Base-by-base conservation (phyloP, 1,140 invertebrate species). In the Drosophila virilis region DNA sequence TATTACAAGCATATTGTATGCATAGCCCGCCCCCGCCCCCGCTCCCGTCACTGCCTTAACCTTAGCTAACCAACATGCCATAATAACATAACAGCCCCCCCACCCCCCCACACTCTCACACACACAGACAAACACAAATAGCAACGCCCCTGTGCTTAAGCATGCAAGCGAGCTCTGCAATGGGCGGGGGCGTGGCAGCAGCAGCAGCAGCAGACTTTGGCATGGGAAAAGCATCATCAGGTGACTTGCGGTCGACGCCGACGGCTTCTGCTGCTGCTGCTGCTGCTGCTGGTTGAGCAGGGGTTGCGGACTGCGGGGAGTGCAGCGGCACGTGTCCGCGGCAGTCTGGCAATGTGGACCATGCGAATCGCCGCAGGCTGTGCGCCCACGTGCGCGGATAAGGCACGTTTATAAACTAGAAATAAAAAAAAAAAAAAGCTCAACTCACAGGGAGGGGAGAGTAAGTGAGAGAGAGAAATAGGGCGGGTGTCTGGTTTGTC, bases 151-250 rank as follows among this genome's bases (percentile, higher is more conserved):
- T 33, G 22, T 33, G 28, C 28, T 59, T 59, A 45, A 15, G 37
- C 54, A 43, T 43, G 42, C 13, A 7, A 43, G 22, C 22, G 22
- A 28, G 22, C 4, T 28, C 22, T 28, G 22, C 22, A 28, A 28
- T 13, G 12, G 42, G 42, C 13, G 42, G 40, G 45, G 57, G 74
- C 74, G 50, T 62, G 65, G 55, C 57, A 55, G 58, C 38, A 28
- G 43, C 28, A 17, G 15, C 40, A 32, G 22, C 22, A 28, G 22
- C 38, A 55, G 38, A 13, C 54, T 8, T 45, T 40, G 17, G 52
- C 79, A 28, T 83, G 83, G 79, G 83, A 86, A 86, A 73, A 79
- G 64, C 76, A 86, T 68, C 83, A 86, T 83, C 83, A 86, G 83
- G 83, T 86, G 83, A 81, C 65, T 59, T 73, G 76, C 67, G 64